Percentiles rank a stretch among this genome's conserved stretches.
phyloP scores from a whole-genome alignment of 1,140 invertebrate genomes.

The Reticulitermes speratus region DNA sequence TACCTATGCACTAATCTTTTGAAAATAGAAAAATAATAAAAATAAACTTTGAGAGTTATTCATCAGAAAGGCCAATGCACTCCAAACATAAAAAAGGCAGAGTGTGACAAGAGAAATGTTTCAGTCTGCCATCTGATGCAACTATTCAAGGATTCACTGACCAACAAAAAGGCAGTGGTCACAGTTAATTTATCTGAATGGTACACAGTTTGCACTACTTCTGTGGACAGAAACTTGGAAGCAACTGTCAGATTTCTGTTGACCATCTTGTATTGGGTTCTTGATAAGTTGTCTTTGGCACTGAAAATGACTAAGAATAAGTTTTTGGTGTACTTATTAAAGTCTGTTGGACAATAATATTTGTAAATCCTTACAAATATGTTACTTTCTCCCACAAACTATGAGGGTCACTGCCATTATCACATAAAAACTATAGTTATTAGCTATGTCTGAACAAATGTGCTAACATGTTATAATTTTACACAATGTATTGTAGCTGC shows the following conservation, averaged over 20 bases:
- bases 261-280: background rate
- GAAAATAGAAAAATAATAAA: slow-evolving; percentile 16
- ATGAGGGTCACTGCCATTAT: background rate
- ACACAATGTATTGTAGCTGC: background rate
- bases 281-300: background rate
- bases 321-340: background rate
- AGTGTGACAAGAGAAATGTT: background rate
- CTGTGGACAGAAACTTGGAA: background rate
- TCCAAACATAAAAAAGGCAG: background rate
- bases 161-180: too few species aligned
- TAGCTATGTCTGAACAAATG: background rate
- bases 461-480: background rate
- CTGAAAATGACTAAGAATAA: slow-evolving; percentile 10
- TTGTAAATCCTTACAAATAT: background rate
- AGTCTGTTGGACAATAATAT: background rate
- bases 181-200: background rate
- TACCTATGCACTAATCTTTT: background rate
- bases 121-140: background rate
- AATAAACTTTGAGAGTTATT: background rate
- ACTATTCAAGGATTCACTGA: too few species aligned
- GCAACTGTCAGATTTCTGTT: background rate
- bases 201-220: background rate
- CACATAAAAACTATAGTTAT: background rate
- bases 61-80: background rate
- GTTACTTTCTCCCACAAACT: background rate